Evolutionary conservation across 2,888 invertebrate species (phyloP), one percentile per base, ranked within the genome.

Genomic region (Drosophila gaucha): DNA sequence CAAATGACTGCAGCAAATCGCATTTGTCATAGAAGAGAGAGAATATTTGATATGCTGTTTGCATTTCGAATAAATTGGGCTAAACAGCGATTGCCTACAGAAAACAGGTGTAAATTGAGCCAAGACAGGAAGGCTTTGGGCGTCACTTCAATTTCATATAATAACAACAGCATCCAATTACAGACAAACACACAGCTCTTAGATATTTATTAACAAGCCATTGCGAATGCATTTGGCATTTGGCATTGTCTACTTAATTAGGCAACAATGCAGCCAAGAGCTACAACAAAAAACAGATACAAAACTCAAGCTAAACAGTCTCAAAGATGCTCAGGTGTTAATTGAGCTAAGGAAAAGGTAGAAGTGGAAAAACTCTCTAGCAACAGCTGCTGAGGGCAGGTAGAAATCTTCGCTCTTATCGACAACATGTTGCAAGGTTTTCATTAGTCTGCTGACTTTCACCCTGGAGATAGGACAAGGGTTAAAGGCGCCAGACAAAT

Each of bases 201-300:
- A 39, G 46, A 73, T 31, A 20, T 82, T 57, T 64, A 79, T 86
- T 82, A 86, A 70, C 78, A 70, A 67, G 55, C 51, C 66, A 54
- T 57, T 74, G 83, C 74, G 58, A 80, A 73, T 79, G 70, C 64
- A 36, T 31, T 74, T 74, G 71, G 57, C 73, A 86, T 71, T 87
- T 88, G 60, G 74, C 89, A 86, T 74, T 78, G 74, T 74, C 55
- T 56, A 80, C 77, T 76, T 89, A 88, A 88, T 88, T 87, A 72
- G 60, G 47, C 70, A 86, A 86, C 73, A 89, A 79, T 73, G 51
- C 28, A 62, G 30, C 46, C 39, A 28, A 31, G 31, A 54, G 65
- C 44, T 52, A 49, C 44, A 44, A 10, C 9, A 4, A 31, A 3
- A 3, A 55, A 46, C 41, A 50, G 20, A 20, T n/a, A 31, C n/a